phyloP scores from a whole-genome alignment of 2,797 vertebrate species.

The Coregonus sp. region DNA sequence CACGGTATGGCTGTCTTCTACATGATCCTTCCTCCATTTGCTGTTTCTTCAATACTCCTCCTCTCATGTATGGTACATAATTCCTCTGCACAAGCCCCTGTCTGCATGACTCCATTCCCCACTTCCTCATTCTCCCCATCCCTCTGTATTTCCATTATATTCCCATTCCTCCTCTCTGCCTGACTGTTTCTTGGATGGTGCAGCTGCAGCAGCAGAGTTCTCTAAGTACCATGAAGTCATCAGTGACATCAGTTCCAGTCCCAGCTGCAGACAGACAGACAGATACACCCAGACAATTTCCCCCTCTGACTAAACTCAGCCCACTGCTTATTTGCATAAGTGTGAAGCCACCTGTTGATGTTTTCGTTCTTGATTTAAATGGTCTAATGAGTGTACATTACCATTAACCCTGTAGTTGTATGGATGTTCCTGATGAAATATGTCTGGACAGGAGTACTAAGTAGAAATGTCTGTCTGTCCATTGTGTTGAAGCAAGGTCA shows the following conservation, averaged over 20 bases:
- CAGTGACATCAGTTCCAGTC: constrained; percentile 8
- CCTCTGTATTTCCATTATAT: constrained; percentile 17
- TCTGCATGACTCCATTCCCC: background rate
- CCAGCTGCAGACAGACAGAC: constrained; percentile 20
- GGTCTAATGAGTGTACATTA: background rate
- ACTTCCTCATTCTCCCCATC: constrained; percentile 8
- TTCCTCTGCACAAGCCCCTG: background rate
- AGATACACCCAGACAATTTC: constrained; percentile 8
- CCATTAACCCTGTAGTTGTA: background rate
- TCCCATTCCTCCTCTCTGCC: background rate
- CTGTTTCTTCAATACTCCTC: background rate
- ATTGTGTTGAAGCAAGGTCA: background rate
- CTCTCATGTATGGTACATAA: background rate
- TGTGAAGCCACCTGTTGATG: background rate
- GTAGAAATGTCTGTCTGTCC: background rate
- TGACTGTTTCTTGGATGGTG: constrained; percentile 40
- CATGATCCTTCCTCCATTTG: no score
- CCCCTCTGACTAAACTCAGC: background rate
- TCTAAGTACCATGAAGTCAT: constrained; percentile 48
- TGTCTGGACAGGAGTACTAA: background rate
- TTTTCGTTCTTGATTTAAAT: background rate
- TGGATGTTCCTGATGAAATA: background rate
- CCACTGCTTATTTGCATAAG: background rate
- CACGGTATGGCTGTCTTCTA: background rate
- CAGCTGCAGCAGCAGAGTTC: background rate